Conservation (phyloP, 1,140 invertebrate species). For the Eriocheir sinensis region DNA sequence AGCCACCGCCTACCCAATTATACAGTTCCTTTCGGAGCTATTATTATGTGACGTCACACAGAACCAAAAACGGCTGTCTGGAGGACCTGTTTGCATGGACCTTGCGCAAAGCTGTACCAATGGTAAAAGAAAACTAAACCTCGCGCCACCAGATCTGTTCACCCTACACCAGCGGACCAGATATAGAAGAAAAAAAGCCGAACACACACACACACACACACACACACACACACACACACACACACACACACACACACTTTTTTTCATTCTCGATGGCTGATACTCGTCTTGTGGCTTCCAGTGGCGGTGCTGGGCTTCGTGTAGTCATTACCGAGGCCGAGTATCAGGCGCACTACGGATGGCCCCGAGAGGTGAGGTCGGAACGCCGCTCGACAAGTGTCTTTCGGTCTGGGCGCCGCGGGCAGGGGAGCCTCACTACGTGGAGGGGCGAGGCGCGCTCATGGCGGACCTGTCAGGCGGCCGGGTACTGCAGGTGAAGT, state of each 20-base stretch:
- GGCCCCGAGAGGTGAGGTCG: background rate
- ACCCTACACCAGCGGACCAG: background rate
- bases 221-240: background rate
- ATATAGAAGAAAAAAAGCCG: background rate
- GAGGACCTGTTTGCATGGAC: no score
- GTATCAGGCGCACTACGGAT: background rate
- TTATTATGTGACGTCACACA: no score
- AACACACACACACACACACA: background rate
- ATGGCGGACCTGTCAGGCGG: no score
- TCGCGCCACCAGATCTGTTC: background rate
- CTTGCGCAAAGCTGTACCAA: no score
- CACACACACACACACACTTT: background rate
- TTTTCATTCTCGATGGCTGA: background rate
- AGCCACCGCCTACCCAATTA: no score
- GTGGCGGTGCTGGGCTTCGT: background rate
- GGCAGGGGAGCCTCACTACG: background rate
- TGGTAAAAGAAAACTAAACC: no score
- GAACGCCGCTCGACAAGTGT: background rate
- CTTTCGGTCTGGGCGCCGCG: background rate
- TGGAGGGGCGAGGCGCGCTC: no score
- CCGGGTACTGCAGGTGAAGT: no score
- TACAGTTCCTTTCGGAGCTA: no score
- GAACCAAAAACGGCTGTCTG: no score
- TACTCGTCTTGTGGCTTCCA: background rate
- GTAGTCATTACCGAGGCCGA: conserved; percentile 12